Conservation (phyloP, 1,140 invertebrate genomes). For the Sipha flava region DNA sequence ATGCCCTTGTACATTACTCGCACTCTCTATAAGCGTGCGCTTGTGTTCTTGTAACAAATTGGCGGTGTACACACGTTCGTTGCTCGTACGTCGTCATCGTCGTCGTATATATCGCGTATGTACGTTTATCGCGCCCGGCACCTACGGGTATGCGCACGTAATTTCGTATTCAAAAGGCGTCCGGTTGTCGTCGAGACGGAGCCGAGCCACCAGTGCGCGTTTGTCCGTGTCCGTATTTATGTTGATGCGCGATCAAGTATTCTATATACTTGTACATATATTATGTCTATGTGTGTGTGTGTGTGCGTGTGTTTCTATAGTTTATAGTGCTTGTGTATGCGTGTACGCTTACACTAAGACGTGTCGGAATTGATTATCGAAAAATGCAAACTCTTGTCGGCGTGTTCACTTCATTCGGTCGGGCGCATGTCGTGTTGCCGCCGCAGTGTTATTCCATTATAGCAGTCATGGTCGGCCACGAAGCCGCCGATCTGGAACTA, state of each 20-base stretch:
- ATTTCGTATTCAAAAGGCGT: slow-evolving; percentile 25
- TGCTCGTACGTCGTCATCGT: neutral
- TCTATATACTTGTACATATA: too few relatives aligned
- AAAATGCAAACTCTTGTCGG: neutral
- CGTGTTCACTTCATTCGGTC: neutral
- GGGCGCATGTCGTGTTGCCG: neutral
- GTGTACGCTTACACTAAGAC: neutral
- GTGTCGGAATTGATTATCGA: slow-evolving; percentile 1
- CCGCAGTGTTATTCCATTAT: neutral
- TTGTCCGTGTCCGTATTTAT: neutral
- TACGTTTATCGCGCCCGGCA: slow-evolving; percentile 6
- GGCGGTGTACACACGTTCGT: slow-evolving; percentile 15
- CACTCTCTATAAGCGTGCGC: too few relatives aligned
- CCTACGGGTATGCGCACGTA: neutral
- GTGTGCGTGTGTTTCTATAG: neutral
- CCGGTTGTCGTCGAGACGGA: neutral
- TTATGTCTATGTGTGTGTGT: neutral
- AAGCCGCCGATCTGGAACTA: neutral
- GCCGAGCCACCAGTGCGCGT: neutral
- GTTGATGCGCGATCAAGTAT: too few relatives aligned
- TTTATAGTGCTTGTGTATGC: neutral
- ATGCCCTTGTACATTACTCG: neutral
- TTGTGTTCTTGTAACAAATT: slow-evolving; percentile 14
- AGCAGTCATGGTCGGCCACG: neutral
- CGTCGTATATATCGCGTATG: neutral